Conservation (phyloP, 2,888 invertebrate species). For the Caenorhabditis panamensis region DNA sequence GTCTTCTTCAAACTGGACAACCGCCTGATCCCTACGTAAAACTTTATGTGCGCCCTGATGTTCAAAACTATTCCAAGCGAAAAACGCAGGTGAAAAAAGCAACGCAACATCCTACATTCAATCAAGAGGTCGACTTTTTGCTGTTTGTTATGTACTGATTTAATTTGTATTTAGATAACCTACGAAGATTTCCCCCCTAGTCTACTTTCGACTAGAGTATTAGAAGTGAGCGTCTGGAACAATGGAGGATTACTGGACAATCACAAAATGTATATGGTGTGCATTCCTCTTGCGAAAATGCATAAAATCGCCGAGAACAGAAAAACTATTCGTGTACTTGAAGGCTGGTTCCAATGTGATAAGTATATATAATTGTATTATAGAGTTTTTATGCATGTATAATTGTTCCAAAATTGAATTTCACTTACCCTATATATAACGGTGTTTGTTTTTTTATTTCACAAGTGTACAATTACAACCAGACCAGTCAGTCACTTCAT, state of each 20-base stretch:
- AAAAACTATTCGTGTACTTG: conserved; percentile 66
- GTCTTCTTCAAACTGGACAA: conserved; percentile 59
- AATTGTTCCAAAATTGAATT: no score
- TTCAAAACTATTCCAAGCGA: conserved; percentile 92
- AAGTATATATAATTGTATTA: conserved; percentile 47
- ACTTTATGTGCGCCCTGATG: conserved; percentile 92
- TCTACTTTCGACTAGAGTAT: conserved; percentile 50
- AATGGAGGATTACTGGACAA: conserved; percentile 82
- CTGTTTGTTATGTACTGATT: no score
- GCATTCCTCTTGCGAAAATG: conserved; percentile 79
- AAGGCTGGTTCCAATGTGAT: conserved; percentile 72
- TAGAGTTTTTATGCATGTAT: neutral
- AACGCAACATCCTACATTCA: conserved; percentile 96
- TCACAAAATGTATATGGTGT: conserved; percentile 82
- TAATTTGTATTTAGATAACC: conserved; percentile 65
- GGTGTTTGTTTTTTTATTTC: no score
- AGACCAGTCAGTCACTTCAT: neutral
- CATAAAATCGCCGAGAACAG: conserved; percentile 60
- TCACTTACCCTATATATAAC: neutral
- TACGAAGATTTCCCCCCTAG: conserved; percentile 62
- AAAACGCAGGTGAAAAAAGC: conserved; percentile 95
- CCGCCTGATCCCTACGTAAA: conserved; percentile 72
- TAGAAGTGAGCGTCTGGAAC: conserved; percentile 82
- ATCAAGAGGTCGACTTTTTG: conserved; percentile 92
- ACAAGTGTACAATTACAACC: no score